Conservation (phyloP, 2,888 invertebrate species). For the Drosophila anomelani region DNA sequence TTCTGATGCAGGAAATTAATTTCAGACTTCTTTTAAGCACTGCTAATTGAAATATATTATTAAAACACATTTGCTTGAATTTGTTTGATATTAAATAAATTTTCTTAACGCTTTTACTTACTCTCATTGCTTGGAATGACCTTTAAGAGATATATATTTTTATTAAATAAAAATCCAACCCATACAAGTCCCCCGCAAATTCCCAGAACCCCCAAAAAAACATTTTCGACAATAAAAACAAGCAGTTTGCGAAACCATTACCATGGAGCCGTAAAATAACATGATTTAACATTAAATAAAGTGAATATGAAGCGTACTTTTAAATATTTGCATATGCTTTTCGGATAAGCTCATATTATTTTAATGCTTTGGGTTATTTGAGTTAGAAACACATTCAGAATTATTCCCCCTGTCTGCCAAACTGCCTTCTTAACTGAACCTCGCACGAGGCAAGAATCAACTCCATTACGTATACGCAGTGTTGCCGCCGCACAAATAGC, state of each 20-base stretch:
- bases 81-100: background rate
- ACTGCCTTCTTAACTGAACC: background rate
- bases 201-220: background rate
- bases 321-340: background rate
- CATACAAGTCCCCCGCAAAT: background rate
- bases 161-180: background rate
- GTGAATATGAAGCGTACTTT: background rate
- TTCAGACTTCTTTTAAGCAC: too few species aligned
- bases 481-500: constrained; percentile 15
- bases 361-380: background rate
- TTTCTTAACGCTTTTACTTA: too few species aligned
- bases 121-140: background rate
- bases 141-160: background rate
- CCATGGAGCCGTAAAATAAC: background rate
- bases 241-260: background rate
- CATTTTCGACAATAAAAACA: background rate
- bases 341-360: background rate
- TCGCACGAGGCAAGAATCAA: background rate
- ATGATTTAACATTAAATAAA: background rate
- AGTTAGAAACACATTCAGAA: background rate
- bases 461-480: constrained; percentile 19
- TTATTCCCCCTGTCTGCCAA: background rate
- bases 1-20: too few species aligned
- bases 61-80: background rate
- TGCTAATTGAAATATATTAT: background rate